A percentile compares a stretch with the other conserved stretches of the same genome.
Conservation (phyloP, 1,140 invertebrate species). For the Phthorimaea operculella region DNA sequence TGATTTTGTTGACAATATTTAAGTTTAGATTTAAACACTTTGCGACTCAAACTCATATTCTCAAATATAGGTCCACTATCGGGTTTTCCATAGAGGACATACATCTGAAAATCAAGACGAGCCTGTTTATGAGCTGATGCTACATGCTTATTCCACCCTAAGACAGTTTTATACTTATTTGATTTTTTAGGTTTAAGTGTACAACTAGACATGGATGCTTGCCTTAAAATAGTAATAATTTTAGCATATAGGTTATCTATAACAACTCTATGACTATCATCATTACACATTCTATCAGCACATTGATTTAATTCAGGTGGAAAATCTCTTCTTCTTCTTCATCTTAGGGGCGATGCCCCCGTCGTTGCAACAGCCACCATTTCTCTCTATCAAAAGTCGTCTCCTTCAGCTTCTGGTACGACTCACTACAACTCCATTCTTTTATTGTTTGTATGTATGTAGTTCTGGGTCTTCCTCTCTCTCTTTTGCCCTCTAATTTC, state of each 20-base stretch:
- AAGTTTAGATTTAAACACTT: conserved; percentile 3
- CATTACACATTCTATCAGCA: conserved; percentile 1
- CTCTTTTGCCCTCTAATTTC: no score
- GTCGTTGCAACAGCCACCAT: no score
- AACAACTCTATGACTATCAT: not conserved
- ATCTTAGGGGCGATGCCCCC: no score
- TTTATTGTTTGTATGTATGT: no score
- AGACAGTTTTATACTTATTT: not conserved
- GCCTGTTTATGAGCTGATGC: not conserved
- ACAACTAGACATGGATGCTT: not conserved
- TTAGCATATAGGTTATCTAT: not conserved
- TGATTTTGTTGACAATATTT: conserved; percentile 5
- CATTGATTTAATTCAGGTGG: not conserved
- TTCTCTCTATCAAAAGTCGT: no score
- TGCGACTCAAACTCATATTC: not conserved
- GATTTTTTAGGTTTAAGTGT: not conserved
- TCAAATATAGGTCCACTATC: conserved; percentile 4
- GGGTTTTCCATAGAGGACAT: not conserved
- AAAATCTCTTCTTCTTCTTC: no score
- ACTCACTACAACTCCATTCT: no score
- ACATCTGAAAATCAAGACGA: conserved; percentile 3
- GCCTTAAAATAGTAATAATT: not conserved
- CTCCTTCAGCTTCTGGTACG: no score
- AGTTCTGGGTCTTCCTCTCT: no score
- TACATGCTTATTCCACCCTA: not conserved